Conservation (phyloP, 2,888 invertebrate genomes). For the Drosophila recens region DNA sequence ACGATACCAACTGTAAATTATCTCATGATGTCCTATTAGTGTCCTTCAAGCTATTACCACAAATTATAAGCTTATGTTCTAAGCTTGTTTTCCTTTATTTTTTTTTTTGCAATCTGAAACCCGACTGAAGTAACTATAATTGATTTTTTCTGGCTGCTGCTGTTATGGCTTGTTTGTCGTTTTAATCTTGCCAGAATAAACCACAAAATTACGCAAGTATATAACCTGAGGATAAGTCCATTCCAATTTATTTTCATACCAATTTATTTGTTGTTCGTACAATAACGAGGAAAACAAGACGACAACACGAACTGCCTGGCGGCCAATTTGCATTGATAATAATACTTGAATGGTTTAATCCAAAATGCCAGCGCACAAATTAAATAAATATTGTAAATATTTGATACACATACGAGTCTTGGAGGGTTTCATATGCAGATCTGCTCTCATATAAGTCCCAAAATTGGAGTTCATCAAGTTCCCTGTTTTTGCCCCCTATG, state of each 20-base stretch:
- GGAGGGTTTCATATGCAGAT: background rate
- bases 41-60: slow-evolving; percentile 14
- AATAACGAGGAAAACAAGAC: slow-evolving; percentile 33
- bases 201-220: slow-evolving; percentile 39
- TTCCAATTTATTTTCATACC: slow-evolving; percentile 11
- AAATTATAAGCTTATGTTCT: slow-evolving; percentile 11
- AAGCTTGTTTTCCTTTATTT: background rate
- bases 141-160: slow-evolving; percentile 26
- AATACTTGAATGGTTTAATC: slow-evolving; percentile 24
- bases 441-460: background rate
- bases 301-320: slow-evolving; percentile 34
- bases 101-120: slow-evolving; percentile 18
- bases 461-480: slow-evolving; percentile 10
- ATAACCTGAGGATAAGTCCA: slow-evolving; percentile 42
- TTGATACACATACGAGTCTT: slow-evolving; percentile 21
- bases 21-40: slow-evolving; percentile 17
- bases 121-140: slow-evolving; percentile 23
- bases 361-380: slow-evolving; percentile 38
- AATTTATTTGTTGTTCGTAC: slow-evolving; percentile 28
- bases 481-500: slow-evolving; percentile 13
- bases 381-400: slow-evolving; percentile 65
- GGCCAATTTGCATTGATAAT: slow-evolving; percentile 41
- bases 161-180: slow-evolving; percentile 13
- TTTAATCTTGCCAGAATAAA: slow-evolving; percentile 41
- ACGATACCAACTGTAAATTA: slow-evolving; percentile 17